These are phyloP conservation scores for Smutsia temminckii DNA, from an alignment of 2,797 vertebrate genomes.

Conservation along the genomic window DNA sequence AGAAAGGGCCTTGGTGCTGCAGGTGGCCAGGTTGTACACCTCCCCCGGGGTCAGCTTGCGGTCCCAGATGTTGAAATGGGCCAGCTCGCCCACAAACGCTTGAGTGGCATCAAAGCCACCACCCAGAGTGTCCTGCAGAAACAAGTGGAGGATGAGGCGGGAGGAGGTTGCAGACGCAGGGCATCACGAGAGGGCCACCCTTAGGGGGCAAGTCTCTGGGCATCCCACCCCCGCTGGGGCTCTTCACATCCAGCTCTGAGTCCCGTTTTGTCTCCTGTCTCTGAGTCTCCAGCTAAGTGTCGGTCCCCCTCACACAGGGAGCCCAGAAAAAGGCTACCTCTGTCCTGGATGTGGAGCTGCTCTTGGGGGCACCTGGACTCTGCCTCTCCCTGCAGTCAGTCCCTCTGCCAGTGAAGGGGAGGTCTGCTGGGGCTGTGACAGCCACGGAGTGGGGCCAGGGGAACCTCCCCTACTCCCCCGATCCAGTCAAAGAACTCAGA, in stretches of 20 bases:
- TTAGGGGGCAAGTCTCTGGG: neutral
- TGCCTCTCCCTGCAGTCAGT: neutral
- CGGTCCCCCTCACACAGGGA: neutral
- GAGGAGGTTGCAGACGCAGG: neutral
- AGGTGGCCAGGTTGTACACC: constrained; percentile 95
- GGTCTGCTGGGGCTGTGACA: fast-evolving
- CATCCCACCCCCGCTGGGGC: neutral
- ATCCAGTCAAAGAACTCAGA: neutral
- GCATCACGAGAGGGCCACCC: no score
- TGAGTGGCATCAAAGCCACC: constrained; percentile 97
- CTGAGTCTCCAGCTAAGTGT: neutral
- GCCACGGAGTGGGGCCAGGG: neutral
- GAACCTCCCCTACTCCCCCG: no score
- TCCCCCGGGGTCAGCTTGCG: constrained; percentile 92
- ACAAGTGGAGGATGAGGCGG: neutral
- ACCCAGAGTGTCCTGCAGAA: constrained; percentile 92
- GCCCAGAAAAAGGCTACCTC: neutral
- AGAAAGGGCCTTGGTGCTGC: constrained; percentile 90
- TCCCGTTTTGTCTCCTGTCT: neutral
- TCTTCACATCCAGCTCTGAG: neutral
- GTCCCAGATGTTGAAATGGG: constrained; percentile 96
- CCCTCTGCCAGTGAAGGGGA: neutral
- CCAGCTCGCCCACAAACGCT: constrained; percentile 94
- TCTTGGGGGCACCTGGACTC: neutral
- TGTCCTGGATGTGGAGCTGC: no score